Base-by-base conservation (phyloP, 2,797 vertebrate genomes). In the Eleutherodactylus coqui region DNA sequence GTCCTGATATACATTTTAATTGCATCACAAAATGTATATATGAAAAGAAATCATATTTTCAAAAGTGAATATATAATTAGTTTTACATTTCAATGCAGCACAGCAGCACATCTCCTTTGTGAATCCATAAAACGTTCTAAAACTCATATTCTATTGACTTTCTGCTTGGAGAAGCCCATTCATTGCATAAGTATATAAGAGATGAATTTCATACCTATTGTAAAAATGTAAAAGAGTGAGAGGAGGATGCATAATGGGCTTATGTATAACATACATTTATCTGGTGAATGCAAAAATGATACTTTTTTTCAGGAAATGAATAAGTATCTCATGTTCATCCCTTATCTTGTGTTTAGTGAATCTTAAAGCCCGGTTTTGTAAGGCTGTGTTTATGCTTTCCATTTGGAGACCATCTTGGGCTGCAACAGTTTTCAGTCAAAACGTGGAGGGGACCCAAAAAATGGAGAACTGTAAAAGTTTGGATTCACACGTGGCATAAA, bases 181-280 rank as follows among this genome's bases (percentile, higher is more conserved):
- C 10, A 32, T 90, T 90, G 91, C 85, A 81, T 19, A 88, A 84
- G 75, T 86, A 85, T 82, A 58, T 32, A 89, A 84, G 19, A 88
- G 88, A 69, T 89, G 43, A 89, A 90, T 91, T 91, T 92, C 0
- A 0, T 83, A 24, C 88, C 75, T 91, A 13, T 88, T 89, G 83
- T 77, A 81, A 49, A 72, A 89, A 29, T 87, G 72, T 82, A 49
- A 83, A 92, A 87, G 73, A 84, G 77, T 88, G 16, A 83, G 76
- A 19, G 10, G 47, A 84, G 16, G 34, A 76, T 87, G 34, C 21
- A 41, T 89, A 88, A 83, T 79, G 81, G 67, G 76, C 73, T 88
- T 88, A 86, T 9, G 47, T 82, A 36, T 86, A 76, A 81, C 70
- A 21, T 85, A 75, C 60, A 79, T 79, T 75, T 85, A 58, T 88